Evolutionary conservation across 2,888 invertebrate genomes (phyloP).

Genomic region (Listrodromus nycthemerus): DNA sequence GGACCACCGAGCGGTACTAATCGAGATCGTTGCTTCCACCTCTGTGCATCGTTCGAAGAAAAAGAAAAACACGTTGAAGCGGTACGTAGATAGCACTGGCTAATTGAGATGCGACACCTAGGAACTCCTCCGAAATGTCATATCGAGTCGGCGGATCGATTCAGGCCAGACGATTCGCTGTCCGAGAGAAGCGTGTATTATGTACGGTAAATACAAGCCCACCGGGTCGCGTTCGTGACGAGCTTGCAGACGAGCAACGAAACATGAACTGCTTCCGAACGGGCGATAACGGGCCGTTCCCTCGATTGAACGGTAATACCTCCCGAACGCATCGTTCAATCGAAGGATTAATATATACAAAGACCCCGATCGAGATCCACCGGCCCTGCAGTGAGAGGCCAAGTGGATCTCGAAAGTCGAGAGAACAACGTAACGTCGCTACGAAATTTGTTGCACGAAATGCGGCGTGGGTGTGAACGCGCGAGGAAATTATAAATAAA

Average conservation of each 20-base stretch:
- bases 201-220: conserved; percentile 1
- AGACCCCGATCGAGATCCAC: conserved; percentile 13
- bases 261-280: conserved; percentile 30
- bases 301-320: conserved; percentile 52
- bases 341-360: conserved; percentile 36
- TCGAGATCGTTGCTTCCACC: conserved; percentile 27
- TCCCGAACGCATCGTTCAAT: conserved; percentile 34
- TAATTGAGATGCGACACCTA: conserved; percentile 47
- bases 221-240: conserved; percentile 62
- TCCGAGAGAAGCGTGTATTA: conserved; percentile 1
- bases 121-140: conserved; percentile 33
- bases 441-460: not conserved
- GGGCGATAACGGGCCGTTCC: conserved; percentile 35
- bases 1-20: not conserved
- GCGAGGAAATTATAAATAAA: conserved; percentile 41
- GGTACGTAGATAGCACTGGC: not conserved
- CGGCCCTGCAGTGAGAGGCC: not conserved
- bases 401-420: not conserved
- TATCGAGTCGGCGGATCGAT: conserved; percentile 40
- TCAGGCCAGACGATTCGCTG: conserved; percentile 39
- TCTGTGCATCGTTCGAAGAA: not conserved
- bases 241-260: conserved; percentile 48
- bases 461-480: conserved; percentile 11
- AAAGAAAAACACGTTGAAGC: not conserved
- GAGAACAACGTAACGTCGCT: not conserved